Percentiles rank a stretch among this genome's conserved stretches.
phyloP scores from a whole-genome alignment of 2,113 vertebrate genomes.

The Silurus asotus region DNA sequence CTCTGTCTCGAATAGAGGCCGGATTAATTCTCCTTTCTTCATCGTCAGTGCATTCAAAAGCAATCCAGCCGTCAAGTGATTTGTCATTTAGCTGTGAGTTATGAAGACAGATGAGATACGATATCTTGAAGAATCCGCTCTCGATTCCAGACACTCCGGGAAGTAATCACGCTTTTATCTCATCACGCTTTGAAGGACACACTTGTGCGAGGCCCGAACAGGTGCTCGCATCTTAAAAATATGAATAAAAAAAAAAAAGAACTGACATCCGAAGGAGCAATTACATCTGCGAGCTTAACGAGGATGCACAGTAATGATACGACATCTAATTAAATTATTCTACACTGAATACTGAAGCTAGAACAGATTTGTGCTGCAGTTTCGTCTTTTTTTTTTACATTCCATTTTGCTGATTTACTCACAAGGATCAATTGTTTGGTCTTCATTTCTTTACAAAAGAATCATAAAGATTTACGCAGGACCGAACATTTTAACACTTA shows the following conservation, averaged over 20 bases:
- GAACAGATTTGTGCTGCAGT: not conserved
- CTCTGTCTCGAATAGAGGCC: constrained; percentile 17
- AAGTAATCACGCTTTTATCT: constrained; percentile 47
- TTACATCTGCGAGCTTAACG: constrained; percentile 39
- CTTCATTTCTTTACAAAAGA: not conserved
- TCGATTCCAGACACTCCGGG: constrained; percentile 18
- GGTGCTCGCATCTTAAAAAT: constrained; percentile 33
- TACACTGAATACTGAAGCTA: constrained; percentile 15
- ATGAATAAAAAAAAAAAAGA: constrained; percentile 44
- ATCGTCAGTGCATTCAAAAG: constrained; percentile 26
- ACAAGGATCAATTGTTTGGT: not conserved
- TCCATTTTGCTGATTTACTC: not conserved
- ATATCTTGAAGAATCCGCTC: constrained; percentile 28
- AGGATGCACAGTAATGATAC: constrained; percentile 49
- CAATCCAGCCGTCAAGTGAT: constrained; percentile 42
- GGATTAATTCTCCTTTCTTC: constrained; percentile 30
- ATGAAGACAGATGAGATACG: constrained; percentile 44
- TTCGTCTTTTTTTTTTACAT: not conserved
- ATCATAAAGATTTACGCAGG: not conserved
- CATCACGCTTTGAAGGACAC: constrained; percentile 32
- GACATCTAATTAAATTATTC: constrained; percentile 45
- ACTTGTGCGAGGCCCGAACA: not conserved
- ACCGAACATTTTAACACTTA: not conserved
- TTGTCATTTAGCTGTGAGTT: constrained; percentile 42
- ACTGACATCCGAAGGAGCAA: constrained; percentile 38